Conservation (phyloP, 2,113 vertebrate genomes). For the Pimephales promelas region DNA sequence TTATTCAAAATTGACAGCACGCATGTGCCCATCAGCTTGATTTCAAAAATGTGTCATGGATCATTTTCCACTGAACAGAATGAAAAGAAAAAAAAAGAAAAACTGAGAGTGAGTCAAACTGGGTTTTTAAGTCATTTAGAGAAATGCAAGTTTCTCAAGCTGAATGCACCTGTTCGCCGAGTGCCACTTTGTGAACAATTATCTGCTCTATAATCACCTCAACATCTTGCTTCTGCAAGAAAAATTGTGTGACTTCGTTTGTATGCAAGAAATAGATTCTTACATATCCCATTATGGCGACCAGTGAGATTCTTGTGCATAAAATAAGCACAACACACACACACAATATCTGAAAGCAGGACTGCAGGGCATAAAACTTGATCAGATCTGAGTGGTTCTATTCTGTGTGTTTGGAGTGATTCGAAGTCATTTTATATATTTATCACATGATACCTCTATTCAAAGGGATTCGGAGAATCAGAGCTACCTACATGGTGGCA, state of each 20-base stretch:
- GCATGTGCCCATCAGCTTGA: not conserved
- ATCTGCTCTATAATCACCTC: conserved; percentile 68
- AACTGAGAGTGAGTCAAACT: conserved; percentile 4
- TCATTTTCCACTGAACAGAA: not conserved
- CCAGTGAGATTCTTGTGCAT: not conserved
- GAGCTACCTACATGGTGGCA: not conserved
- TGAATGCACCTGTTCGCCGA: conserved; percentile 67
- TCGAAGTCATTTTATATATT: conserved; percentile 41
- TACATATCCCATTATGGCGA: conserved; percentile 26
- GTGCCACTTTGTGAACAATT: conserved; percentile 54
- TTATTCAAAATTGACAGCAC: not conserved
- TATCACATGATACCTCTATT: conserved; percentile 54
- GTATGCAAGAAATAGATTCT: not conserved
- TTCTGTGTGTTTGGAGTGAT: conserved; percentile 50
- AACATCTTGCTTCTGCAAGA: conserved; percentile 56
- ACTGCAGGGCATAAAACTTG: not conserved
- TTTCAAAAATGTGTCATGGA: not conserved
- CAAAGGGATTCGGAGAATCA: conserved; percentile 46
- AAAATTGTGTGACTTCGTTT: not conserved
- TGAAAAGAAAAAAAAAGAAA: not conserved
- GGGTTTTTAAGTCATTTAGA: conserved; percentile 49
- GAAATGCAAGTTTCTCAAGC: conserved; percentile 60
- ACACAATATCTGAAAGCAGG: conserved; percentile 3
- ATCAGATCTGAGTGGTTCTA: conserved; percentile 46
- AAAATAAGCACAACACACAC: conserved; percentile 31